Conservation (phyloP, 2,888 invertebrate genomes). For the Scotopteryx bipunctaria region DNA sequence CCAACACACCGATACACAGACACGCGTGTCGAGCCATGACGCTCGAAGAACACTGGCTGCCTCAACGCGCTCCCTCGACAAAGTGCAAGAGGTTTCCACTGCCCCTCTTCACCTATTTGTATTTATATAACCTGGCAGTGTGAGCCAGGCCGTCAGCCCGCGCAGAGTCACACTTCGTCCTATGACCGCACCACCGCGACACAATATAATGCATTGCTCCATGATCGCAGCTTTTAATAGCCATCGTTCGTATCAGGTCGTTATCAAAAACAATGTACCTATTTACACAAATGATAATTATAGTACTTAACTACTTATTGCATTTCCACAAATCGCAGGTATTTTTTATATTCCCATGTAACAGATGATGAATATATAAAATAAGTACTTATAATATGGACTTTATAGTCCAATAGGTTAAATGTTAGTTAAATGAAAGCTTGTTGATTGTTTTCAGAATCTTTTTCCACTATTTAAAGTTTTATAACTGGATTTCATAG, state of each 20-base stretch:
- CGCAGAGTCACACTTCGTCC: conserved; percentile 61
- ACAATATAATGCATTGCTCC: conserved; percentile 57
- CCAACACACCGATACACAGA: conserved; percentile 76
- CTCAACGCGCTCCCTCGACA: conserved; percentile 71
- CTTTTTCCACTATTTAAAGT: too few relatives aligned
- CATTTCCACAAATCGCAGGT: conserved; percentile 44
- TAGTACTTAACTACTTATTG: conserved; percentile 40
- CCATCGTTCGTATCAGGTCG: conserved; percentile 47
- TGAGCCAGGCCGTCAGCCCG: conserved; percentile 55
- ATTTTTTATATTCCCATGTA: conserved; percentile 37
- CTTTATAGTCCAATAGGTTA: too few relatives aligned
- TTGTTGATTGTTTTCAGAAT: too few relatives aligned
- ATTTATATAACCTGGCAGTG: conserved; percentile 79
- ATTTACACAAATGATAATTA: conserved; percentile 48
- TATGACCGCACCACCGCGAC: conserved; percentile 58
- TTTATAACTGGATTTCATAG: too few relatives aligned
- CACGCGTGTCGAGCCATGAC: conserved; percentile 82
- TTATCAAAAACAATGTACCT: conserved; percentile 45
- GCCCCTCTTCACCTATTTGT: conserved; percentile 83
- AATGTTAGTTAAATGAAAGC: too few relatives aligned
- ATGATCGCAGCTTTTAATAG: conserved; percentile 69
- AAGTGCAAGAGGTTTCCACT: conserved; percentile 78
- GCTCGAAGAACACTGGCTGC: conserved; percentile 77
- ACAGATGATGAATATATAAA: too few relatives aligned
- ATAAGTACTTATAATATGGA: too few relatives aligned